These are phyloP conservation scores for Eilema depressum DNA, from an alignment of 2,888 invertebrate species.

Conservation along the genomic window DNA sequence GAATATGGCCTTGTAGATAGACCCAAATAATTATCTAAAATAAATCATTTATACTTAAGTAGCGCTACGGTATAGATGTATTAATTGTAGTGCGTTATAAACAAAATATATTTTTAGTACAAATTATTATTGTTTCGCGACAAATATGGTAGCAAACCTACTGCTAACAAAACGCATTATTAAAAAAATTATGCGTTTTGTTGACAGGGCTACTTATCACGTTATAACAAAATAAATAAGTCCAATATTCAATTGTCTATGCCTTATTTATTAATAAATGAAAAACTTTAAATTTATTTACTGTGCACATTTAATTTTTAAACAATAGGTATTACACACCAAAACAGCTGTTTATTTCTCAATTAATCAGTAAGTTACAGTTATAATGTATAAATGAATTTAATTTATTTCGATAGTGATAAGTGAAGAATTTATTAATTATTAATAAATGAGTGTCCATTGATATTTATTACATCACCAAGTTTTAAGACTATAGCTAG, in stretches of 20 bases:
- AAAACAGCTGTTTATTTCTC: slow-evolving; percentile 17
- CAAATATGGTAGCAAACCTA: not conserved
- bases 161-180: slow-evolving; percentile 13
- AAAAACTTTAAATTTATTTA: slow-evolving; percentile 7
- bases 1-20: slow-evolving; percentile 72
- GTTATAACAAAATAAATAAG: not conserved
- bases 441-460: slow-evolving; percentile 43
- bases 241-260: not conserved
- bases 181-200: slow-evolving; percentile 3
- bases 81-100: slow-evolving; percentile 14
- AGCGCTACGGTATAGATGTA: slow-evolving; percentile 16
- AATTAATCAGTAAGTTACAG: slow-evolving; percentile 26
- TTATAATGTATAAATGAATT: slow-evolving; percentile 37
- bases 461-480: slow-evolving; percentile 48
- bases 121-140: slow-evolving; percentile 34
- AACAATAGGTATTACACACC: slow-evolving; percentile 26
- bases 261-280: slow-evolving; percentile 8
- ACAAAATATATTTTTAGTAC: slow-evolving; percentile 46
- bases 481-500: slow-evolving; percentile 32
- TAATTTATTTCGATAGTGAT: slow-evolving; percentile 50
- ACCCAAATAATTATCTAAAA: slow-evolving; percentile 41
- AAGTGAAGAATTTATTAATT: slow-evolving; percentile 57
- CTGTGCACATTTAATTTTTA: slow-evolving; percentile 23
- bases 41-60: slow-evolving; percentile 11
- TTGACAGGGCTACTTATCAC: slow-evolving; percentile 3